Percentiles rank a stretch among this genome's conserved stretches.
These are phyloP conservation scores for Pseudorasbora parva DNA, from an alignment of 2,113 vertebrate species.

Conservation along the genomic window DNA sequence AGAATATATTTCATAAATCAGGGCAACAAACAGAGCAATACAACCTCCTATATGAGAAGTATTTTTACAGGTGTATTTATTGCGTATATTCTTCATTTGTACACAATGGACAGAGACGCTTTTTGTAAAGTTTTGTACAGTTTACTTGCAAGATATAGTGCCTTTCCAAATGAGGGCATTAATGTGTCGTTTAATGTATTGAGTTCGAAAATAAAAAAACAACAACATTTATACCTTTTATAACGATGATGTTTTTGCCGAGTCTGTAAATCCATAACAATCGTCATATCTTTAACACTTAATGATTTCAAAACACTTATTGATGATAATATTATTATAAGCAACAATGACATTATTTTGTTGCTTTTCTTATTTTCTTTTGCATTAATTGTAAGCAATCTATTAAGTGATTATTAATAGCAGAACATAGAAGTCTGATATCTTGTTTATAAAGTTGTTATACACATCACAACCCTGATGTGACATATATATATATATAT, in stretches of 20 bases:
- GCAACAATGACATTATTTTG: not conserved
- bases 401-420: not conserved
- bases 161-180: not conserved
- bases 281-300: no score
- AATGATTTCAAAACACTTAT: no score
- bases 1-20: not conserved
- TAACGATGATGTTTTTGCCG: not conserved
- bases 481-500: not conserved
- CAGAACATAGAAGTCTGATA: not conserved
- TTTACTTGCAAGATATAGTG: not conserved
- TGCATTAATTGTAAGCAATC: not conserved
- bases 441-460: no score
- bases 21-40: constrained; percentile 25
- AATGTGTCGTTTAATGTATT: constrained; percentile 1
- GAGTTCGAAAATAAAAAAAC: constrained; percentile 18
- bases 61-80: constrained; percentile 28
- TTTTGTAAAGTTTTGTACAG: not conserved
- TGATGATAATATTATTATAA: not conserved
- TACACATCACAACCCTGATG: no score
- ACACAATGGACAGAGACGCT: not conserved
- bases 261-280: not conserved
- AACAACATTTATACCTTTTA: constrained; percentile 4
- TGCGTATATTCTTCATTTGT: not conserved
- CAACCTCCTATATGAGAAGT: not conserved
- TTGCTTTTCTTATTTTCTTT: not conserved